Base-by-base conservation (phyloP, 1,140 invertebrate species). In the Teleopsis dalmanni region DNA sequence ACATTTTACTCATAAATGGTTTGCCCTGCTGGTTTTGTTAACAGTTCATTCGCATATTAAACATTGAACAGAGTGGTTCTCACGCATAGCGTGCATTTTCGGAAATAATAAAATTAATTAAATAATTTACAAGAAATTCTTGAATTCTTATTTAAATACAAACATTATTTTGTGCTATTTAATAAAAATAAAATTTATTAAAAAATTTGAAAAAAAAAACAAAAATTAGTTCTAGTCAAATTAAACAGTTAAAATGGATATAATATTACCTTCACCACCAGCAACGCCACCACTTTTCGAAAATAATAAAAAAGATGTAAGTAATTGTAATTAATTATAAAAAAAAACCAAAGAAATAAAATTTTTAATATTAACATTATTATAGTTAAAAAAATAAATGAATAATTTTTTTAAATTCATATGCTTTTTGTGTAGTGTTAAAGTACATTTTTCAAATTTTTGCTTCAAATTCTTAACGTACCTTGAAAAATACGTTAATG, bases 211-310 rank as follows among this genome's bases (percentile, higher is more conserved):
- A 33, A 23, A 51, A 43, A 58, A 45, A 48, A 41, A 55, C 16
- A 41, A 58, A 43, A 52, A 42, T 21, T 14, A 10, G 29, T 38
- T 16, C 3, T 34, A 35, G 25, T 9, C 18, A 19, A 54, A 50
- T 53, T 27, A 58, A 3, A 37, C n/a, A 37, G 31, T 29, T 40
- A 58, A 67, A 56, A 65, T 74, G 65, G 73, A 75, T 62, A 72
- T 70, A 43, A 55, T 65, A 43, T 65, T 75, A 48, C 71, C 78
- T 41, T 80, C 78, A 46, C 78, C 78, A 46, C 78, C 78, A 38
- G 75, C 75, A 50, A 79, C 78, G 50, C 78, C 78, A 48, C 76
- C 76, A 47, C 56, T 78, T 16, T 74, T 62, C 48, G 65, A 72
- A 50, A 57, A 66, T 29, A 62, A 74, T 62, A 66, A 73, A 52